phyloP scores from a whole-genome alignment of 92 coral and sea anemone genomes.

The Hydrozoanthus gracilis region DNA sequence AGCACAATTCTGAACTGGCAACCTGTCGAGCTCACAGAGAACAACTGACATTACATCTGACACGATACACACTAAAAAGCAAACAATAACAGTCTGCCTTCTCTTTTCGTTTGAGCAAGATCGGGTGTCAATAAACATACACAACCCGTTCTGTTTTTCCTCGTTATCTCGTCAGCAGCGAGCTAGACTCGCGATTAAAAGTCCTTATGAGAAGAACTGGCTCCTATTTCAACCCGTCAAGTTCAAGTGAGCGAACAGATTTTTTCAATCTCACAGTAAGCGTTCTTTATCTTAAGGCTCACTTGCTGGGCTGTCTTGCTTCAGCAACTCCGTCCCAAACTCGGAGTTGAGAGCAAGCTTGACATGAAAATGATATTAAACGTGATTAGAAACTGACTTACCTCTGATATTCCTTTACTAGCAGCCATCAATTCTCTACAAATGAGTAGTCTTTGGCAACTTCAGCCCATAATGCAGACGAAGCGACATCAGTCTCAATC shows the following conservation, averaged over 20 bases:
- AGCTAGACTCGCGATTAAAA: slow-evolving; percentile 17
- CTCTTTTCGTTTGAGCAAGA: slow-evolving; percentile 32
- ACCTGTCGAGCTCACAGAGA: slow-evolving; percentile 42
- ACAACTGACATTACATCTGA: slow-evolving; percentile 47
- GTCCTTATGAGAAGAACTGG: slow-evolving; percentile 20
- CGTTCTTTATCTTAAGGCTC: slow-evolving; percentile 37
- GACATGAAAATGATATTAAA: slow-evolving; percentile 8
- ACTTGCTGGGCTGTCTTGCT: slow-evolving; percentile 40
- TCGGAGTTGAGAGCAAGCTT: slow-evolving; percentile 24
- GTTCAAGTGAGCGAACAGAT: slow-evolving; percentile 50
- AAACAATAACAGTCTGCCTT: slow-evolving; percentile 36
- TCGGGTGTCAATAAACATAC: slow-evolving; percentile 41
- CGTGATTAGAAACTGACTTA: slow-evolving; percentile 20
- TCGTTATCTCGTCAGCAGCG: slow-evolving; percentile 43
- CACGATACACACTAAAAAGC: slow-evolving; percentile 42
- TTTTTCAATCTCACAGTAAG: slow-evolving; percentile 43
- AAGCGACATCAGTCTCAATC: slow-evolving; percentile 10
- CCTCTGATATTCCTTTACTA: slow-evolving; percentile 43
- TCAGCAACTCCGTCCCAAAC: slow-evolving; percentile 47
- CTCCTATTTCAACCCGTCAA: slow-evolving; percentile 47
- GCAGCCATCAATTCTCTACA: slow-evolving; percentile 43
- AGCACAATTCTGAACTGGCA: slow-evolving; percentile 14
- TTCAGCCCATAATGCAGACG: slow-evolving; percentile 41
- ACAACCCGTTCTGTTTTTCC: slow-evolving; percentile 20
- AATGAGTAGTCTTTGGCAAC: slow-evolving; percentile 20